These are phyloP conservation scores for Zaprionus ornatus DNA, from an alignment of 1,140 invertebrate genomes.

Conservation along the genomic window DNA sequence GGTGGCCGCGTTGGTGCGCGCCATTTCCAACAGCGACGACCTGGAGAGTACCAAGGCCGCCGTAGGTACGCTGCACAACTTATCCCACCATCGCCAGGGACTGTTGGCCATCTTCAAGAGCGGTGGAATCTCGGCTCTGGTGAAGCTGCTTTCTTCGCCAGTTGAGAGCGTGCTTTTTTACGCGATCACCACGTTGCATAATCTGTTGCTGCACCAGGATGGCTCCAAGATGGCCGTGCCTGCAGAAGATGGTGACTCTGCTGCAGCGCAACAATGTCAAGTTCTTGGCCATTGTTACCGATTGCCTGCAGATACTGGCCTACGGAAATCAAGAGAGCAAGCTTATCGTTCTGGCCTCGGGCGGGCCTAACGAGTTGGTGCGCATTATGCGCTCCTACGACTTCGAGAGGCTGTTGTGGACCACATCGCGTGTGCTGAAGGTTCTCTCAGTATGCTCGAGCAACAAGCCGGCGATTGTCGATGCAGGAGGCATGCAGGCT, in stretches of 20 bases:
- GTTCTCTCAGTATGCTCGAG: constrained; percentile 98
- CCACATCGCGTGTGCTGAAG: constrained; percentile 98
- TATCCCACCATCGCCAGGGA: constrained; percentile 98
- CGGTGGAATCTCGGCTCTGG: constrained; percentile 98
- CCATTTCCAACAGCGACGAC: constrained; percentile 97
- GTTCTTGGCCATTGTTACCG: constrained; percentile 99
- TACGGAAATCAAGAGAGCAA: constrained; percentile 99
- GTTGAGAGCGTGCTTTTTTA: constrained; percentile 99
- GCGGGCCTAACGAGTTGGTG: constrained; percentile 98
- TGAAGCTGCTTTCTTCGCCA: constrained; percentile 97
- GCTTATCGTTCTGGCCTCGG: constrained; percentile 97
- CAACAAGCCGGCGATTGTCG: constrained; percentile 99
- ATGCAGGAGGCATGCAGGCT: constrained; percentile 98
- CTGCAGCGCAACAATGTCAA: constrained; percentile 98
- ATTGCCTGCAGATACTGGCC: constrained; percentile 98
- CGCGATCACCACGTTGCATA: constrained; percentile 98
- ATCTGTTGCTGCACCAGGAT: constrained; percentile 98
- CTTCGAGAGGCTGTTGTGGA: constrained; percentile 99
- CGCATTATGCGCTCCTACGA: constrained; percentile 98
- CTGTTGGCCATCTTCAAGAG: constrained; percentile 99
- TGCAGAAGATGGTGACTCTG: constrained; percentile 99
- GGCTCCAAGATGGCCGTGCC: constrained; percentile 98
- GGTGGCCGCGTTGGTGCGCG: constrained; percentile 97
- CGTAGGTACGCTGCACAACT: constrained; percentile 98
- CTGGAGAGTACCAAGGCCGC: constrained; percentile 98